These are phyloP conservation scores for Luperina nickerlii DNA, from an alignment of 2,888 invertebrate species.

Conservation along the genomic window DNA sequence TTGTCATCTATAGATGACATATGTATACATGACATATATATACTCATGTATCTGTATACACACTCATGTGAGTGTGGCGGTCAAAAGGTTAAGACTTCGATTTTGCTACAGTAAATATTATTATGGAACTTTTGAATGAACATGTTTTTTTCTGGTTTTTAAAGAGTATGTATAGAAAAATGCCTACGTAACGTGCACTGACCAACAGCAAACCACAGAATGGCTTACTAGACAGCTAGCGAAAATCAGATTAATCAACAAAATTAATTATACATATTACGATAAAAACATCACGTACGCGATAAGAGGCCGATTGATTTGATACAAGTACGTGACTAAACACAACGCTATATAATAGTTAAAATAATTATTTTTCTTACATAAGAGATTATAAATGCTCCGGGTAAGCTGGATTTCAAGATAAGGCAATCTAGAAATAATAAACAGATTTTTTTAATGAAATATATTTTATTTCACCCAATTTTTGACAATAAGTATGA, in stretches of 20 bases:
- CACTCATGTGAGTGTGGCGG: too few relatives aligned
- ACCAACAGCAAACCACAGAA: slow-evolving; percentile 29
- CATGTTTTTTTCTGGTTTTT: neutral
- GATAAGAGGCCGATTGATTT: slow-evolving; percentile 71
- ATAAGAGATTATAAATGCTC: slow-evolving; percentile 27
- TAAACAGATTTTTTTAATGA: slow-evolving; percentile 8
- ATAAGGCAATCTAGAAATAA: slow-evolving; percentile 24
- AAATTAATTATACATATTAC: slow-evolving; percentile 38
- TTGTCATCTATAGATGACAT: too few relatives aligned
- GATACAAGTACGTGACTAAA: slow-evolving; percentile 66
- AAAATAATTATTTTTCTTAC: slow-evolving; percentile 27
- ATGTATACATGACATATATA: too few relatives aligned
- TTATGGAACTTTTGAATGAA: neutral
- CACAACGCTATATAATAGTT: slow-evolving; percentile 12
- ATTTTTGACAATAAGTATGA: neutral
- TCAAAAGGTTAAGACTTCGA: neutral
- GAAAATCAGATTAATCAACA: slow-evolving; percentile 32
- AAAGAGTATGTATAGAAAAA: neutral
- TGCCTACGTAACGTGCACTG: slow-evolving; percentile 39
- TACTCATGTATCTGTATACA: too few relatives aligned
- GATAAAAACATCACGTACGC: slow-evolving; percentile 78
- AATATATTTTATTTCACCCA: slow-evolving; percentile 19
- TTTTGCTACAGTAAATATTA: neutral
- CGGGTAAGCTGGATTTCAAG: neutral
- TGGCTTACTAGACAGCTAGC: slow-evolving; percentile 20